Evolutionary conservation across 2,888 invertebrate genomes (phyloP).

Genomic region (Pinctada fucata): DNA sequence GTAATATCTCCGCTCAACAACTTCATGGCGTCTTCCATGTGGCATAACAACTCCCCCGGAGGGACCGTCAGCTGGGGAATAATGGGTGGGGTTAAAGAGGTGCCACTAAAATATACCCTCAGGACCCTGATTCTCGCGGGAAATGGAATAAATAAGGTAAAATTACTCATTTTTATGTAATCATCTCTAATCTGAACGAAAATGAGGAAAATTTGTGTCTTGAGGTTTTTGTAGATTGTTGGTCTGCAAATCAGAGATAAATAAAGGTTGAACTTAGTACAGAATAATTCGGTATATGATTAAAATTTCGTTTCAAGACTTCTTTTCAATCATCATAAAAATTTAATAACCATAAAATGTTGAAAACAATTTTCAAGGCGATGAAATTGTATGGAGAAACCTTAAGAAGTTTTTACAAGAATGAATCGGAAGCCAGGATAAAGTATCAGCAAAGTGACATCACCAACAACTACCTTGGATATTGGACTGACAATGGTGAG

Average conservation of each 20-base stretch:
- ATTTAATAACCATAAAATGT: too few species aligned
- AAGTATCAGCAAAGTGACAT: conserved; percentile 48
- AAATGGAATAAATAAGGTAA: conserved; percentile 61
- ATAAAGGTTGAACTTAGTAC: too few species aligned
- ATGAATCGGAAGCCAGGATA: conserved; percentile 34
- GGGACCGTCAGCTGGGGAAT: conserved; percentile 61
- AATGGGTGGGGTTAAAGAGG: conserved; percentile 59
- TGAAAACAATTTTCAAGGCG: conserved; percentile 46
- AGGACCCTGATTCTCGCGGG: conserved; percentile 59
- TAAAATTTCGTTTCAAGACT: too few species aligned
- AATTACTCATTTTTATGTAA: not conserved
- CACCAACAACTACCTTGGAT: conserved; percentile 60
- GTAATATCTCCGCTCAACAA: conserved; percentile 58
- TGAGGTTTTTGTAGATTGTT: not conserved
- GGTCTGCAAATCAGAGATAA: too few species aligned
- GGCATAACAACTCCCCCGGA: conserved; percentile 47
- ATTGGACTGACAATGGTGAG: conserved; percentile 66
- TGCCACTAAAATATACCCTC: conserved; percentile 54
- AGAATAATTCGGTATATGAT: too few species aligned
- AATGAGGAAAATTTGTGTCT: not conserved
- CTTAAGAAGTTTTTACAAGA: conserved; percentile 55
- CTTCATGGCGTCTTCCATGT: conserved; percentile 60
- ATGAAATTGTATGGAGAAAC: conserved; percentile 58
- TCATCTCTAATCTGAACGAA: not conserved
- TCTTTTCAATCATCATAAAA: too few species aligned